phyloP scores from a whole-genome alignment of 2,113 vertebrate species.

The Panthera leo region DNA sequence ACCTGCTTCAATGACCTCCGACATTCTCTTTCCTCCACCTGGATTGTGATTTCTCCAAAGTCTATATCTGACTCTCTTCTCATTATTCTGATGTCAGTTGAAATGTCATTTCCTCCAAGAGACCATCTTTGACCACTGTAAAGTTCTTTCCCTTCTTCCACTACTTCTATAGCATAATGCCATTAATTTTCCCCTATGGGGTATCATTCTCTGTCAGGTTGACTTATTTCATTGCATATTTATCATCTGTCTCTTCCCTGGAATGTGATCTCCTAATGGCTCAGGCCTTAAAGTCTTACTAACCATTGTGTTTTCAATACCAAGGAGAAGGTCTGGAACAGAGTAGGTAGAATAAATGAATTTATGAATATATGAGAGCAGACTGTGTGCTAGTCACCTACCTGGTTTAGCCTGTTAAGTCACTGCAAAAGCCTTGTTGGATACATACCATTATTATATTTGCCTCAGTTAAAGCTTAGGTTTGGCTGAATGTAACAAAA shows the following conservation, averaged over 20 bases:
- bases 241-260: background rate
- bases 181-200: background rate
- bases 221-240: background rate
- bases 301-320: background rate
- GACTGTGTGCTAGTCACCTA: background rate
- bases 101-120: slow-evolving; percentile 20
- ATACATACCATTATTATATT: background rate
- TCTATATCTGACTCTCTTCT: background rate
- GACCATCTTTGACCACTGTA: background rate
- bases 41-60: background rate
- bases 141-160: background rate
- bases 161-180: background rate
- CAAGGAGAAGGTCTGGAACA: background rate
- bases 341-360: background rate
- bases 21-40: background rate
- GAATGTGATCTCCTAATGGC: background rate
- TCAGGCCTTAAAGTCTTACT: background rate
- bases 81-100: background rate
- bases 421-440: background rate
- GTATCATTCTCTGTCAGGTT: background rate
- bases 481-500: background rate
- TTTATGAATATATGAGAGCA: background rate
- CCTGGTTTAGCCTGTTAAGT: background rate
- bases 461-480: background rate
- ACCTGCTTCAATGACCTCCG: background rate